Base-by-base conservation (phyloP, 2,888 invertebrate genomes). In the Xestia c-nigrum region DNA sequence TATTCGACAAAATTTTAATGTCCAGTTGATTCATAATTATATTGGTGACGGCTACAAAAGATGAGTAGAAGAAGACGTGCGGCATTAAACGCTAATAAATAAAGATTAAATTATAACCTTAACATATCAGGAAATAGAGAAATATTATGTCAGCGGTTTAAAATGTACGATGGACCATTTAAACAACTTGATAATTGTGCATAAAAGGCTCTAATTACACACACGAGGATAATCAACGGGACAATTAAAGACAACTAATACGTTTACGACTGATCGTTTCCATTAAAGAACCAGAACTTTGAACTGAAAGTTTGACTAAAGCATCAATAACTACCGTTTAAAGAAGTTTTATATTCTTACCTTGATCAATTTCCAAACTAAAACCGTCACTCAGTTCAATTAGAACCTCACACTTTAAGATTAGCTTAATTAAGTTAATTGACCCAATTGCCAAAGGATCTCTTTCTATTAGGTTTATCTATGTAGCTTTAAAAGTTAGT, bases 361-460 rank as follows among this genome's bases (percentile, higher is more conserved):
- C 1, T 55, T 52, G 24, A 14, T 43, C 31, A 12, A 38, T 3
- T 24, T 21, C 7, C n/a, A 7, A n/a, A n/a, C 40, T 55, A 19
- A 38, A 46, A 46, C n/a, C 12, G 12, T 21, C 57, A 43, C 19
- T 38, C 24, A 63, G 31, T 72, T 70, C 63, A 85, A 85, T 81
- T 72, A 70, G 57, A 74, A 47, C 47, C 10, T 64, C 50, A 61
- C 63, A 64, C 55, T 31, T 68, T 38, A 19, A 72, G 31, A 72
- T 69, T 59, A 50, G 47, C n/a, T 40, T 43, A 67, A 69, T 85
- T 76, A 71, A 86, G 16, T 61, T 72, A 80, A 80, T 83, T 80
- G 65, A 72, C 24, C 31, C 16, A 6, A 70, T 63, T 52, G 38
- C 65, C 43, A 52, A 52, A 70, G 47, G 21, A 57, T 67, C 46